Evolutionary conservation across 1,140 invertebrate species (phyloP).

Genomic region (Alviniconcha marisindica): DNA sequence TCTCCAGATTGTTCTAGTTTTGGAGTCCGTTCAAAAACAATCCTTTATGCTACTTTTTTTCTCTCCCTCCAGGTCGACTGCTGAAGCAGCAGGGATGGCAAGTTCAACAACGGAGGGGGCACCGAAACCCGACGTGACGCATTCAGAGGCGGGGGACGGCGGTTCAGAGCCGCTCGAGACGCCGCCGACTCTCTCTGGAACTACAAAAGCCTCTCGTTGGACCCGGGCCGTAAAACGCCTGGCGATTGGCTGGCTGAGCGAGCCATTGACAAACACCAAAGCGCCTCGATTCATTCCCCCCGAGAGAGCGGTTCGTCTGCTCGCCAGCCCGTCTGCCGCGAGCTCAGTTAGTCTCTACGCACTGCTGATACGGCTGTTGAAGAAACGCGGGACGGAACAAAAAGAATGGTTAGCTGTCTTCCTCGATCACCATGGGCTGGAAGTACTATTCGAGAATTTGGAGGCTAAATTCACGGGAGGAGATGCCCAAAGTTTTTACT

Average conservation of each 20-base stretch:
- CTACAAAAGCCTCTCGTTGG: slow-evolving; percentile 4
- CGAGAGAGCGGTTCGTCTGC: slow-evolving; percentile 3
- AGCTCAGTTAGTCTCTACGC: slow-evolving; percentile 3
- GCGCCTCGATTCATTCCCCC: neutral
- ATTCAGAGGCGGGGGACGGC: neutral
- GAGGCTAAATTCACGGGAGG: slow-evolving; percentile 23
- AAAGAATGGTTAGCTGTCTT: slow-evolving; percentile 32
- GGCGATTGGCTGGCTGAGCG: slow-evolving; percentile 28
- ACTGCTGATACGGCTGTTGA: slow-evolving; percentile 7
- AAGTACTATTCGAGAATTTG: slow-evolving; percentile 38
- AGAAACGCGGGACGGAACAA: neutral
- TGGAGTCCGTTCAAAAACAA: neutral
- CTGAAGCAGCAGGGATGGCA: neutral
- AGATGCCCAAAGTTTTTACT: slow-evolving; percentile 55
- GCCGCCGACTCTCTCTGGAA: neutral
- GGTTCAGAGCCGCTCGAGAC: neutral
- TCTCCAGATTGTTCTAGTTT: neutral
- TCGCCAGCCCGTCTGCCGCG: neutral
- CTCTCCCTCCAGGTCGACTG: neutral
- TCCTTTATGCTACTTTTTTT: neutral
- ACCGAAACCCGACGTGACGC: neutral
- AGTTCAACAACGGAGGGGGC: too few species aligned
- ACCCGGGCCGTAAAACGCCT: slow-evolving; percentile 3
- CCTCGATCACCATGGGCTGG: slow-evolving; percentile 37
- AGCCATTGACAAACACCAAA: neutral